Evolutionary conservation across 2,797 vertebrate species (phyloP).

Genomic region (Sebastes umbrosus): DNA sequence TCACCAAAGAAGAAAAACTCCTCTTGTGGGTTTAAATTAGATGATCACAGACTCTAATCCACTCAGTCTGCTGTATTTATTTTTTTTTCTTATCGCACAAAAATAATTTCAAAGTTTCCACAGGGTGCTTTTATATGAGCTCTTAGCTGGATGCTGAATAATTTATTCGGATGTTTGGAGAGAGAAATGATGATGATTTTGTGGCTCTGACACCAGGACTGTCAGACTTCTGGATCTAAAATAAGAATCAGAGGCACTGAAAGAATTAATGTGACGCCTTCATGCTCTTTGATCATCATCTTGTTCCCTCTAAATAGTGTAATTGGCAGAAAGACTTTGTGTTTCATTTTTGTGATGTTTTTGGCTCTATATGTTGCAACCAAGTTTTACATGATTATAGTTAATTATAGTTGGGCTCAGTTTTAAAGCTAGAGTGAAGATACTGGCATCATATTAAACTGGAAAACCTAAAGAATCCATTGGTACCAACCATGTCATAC

Average conservation of each 20-base stretch:
- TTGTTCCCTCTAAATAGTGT: not conserved
- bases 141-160: slow-evolving; percentile 6
- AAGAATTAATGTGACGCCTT: not conserved
- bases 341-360: not conserved
- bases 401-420: too few relatives aligned
- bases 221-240: not conserved
- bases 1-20: slow-evolving; percentile 26
- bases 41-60: slow-evolving; percentile 30
- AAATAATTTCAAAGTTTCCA: slow-evolving; percentile 21
- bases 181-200: not conserved
- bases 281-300: slow-evolving; percentile 25
- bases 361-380: not conserved
- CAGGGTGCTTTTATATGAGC: not conserved
- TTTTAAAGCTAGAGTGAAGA: too few relatives aligned
- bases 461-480: too few relatives aligned
- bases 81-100: not conserved
- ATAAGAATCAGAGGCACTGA: not conserved
- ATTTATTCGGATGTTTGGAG: slow-evolving; percentile 16
- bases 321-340: not conserved
- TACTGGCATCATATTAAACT: too few relatives aligned
- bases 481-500: too few relatives aligned
- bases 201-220: not conserved
- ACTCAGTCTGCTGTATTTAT: not conserved
- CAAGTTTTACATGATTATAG: not conserved
- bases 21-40: slow-evolving; percentile 34